phyloP scores from a whole-genome alignment of 2,797 vertebrate genomes.

The Spheniscus humboldti region DNA sequence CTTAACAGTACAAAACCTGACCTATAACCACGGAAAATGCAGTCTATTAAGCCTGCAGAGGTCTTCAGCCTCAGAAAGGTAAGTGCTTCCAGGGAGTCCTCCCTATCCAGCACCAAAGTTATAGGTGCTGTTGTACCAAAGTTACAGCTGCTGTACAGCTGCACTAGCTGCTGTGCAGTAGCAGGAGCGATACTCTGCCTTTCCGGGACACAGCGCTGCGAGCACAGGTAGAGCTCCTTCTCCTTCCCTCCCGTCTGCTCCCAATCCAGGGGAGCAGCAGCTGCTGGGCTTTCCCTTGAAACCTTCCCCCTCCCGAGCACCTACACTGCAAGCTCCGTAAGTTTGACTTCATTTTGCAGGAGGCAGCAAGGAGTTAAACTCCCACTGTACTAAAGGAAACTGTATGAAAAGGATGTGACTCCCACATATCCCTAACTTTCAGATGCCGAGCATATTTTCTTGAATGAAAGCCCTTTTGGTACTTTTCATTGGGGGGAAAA shows the following conservation, averaged over 20 bases:
- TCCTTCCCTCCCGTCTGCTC: not conserved
- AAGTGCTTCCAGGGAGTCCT: not conserved
- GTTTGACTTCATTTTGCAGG: not conserved
- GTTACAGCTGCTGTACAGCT: not conserved
- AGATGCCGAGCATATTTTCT: conserved; percentile 77
- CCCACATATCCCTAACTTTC: conserved; percentile 73
- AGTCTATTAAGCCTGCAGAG: not conserved
- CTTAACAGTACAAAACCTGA: not conserved
- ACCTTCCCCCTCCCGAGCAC: not conserved
- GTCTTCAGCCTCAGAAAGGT: not conserved
- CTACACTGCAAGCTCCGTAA: not conserved
- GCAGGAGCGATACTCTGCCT: not conserved
- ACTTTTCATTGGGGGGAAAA: conserved; percentile 65
- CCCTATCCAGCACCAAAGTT: not conserved
- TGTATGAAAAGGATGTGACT: conserved; percentile 69
- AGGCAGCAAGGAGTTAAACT: conserved; percentile 67
- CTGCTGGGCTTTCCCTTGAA: not conserved
- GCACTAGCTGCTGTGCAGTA: not conserved
- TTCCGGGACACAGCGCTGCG: not conserved
- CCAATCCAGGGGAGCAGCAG: not conserved
- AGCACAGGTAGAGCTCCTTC: not conserved
- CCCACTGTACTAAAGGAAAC: conserved; percentile 49
- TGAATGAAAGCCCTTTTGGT: conserved; percentile 75
- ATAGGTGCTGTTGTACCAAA: not conserved
- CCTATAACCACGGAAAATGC: not conserved